Evolutionary conservation across 2,888 invertebrate species (phyloP), one percentile per base, ranked within the genome.

Genomic region (Lapara coniferarum): DNA sequence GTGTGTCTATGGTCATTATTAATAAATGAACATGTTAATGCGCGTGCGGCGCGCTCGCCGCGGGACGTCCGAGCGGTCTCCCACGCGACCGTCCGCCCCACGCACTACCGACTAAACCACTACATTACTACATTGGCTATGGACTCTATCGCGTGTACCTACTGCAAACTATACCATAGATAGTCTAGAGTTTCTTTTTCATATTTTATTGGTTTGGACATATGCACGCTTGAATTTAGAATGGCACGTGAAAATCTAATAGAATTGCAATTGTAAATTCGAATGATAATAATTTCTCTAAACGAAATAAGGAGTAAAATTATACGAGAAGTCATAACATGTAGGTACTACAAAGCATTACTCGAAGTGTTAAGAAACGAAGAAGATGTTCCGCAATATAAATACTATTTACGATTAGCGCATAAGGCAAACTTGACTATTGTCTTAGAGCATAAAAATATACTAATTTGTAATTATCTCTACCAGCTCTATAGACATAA

Each of bases 11-110:
- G 78, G 77, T 68, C 71, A 74, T 83, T 89, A 90, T 89, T 91
- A 89, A 91, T 91, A 92, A 89, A 91, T 91, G 91, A 88, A 90
- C 88, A 89, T 85, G 87, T 91, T 87, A 89, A 88, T 87, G 84
- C 81, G 80, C 71, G 76, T 77, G 77, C 81, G 83, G 76, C 77
- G 80, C 73, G 67, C 73, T 73, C 84, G 16, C 89, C 59, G 82
- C 89, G 86, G 91, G 92, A 77, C 77, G 81, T 73, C 77, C 73
- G 66, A 51, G 66, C 71, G 85, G 81, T 84, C 89, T 85, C 89
- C 89, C 90, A 89, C 90, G 86, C 87, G 83, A 70, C 75, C 76
- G 81, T 81, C 80, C 82, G 81, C 81, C 81, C 81, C 80, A 80
- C 76, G 57, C 63, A 53, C 52, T 66, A 51, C 49, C 52, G 16